Evolutionary conservation across 2,888 invertebrate species (phyloP).

Genomic region (Chymomyza caudatula): DNA sequence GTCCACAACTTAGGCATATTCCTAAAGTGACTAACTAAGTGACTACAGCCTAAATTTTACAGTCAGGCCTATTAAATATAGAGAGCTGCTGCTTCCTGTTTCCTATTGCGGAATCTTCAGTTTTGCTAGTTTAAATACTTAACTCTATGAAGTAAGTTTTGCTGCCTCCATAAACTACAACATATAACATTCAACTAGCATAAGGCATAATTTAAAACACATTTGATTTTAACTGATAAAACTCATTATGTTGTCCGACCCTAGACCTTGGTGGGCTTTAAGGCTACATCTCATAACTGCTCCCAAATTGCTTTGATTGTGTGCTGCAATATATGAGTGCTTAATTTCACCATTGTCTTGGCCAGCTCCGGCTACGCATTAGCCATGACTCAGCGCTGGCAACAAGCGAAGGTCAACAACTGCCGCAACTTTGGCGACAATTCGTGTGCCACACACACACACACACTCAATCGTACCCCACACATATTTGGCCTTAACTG

Average conservation of each 20-base stretch:
- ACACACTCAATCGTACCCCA: constrained; percentile 16
- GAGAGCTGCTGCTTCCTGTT: too few species aligned
- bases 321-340: not conserved
- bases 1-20: too few species aligned
- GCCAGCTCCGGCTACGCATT: not conserved
- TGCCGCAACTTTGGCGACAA: constrained; percentile 46
- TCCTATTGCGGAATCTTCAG: not conserved
- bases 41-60: too few species aligned
- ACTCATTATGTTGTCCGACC: not conserved
- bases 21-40: too few species aligned
- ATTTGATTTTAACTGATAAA: not conserved
- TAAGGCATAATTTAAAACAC: not conserved
- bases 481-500: constrained; percentile 59
- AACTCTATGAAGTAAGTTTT: too few species aligned
- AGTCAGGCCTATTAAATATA: too few species aligned
- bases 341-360: not conserved
- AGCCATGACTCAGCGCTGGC: constrained; percentile 47
- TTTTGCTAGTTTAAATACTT: too few species aligned
- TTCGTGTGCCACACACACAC: constrained; percentile 19
- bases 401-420: constrained; percentile 59
- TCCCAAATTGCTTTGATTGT: not conserved
- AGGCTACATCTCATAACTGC: not conserved
- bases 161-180: too few species aligned
- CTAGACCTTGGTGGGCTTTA: not conserved
- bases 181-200: not conserved